A percentile compares a stretch with the other conserved stretches of the same genome.
These are phyloP conservation scores for Drosophila kohkoa DNA, from an alignment of 1,140 invertebrate genomes.

Conservation along the genomic window DNA sequence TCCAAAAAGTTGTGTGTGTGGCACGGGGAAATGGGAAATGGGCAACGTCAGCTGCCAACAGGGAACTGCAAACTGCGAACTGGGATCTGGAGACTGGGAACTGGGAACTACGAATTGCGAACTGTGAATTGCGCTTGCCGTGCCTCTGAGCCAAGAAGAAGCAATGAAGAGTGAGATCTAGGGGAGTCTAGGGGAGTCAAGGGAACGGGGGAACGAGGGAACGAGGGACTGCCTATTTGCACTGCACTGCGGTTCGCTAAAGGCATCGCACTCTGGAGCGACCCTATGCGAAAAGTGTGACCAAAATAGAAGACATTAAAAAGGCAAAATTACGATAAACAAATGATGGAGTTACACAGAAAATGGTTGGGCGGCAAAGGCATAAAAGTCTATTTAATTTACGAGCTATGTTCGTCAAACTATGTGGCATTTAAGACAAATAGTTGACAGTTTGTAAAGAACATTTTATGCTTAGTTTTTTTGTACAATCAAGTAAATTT, in stretches of 20 bases:
- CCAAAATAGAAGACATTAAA: constrained; percentile 17
- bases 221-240: constrained; percentile 11
- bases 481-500: neutral
- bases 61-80: constrained; percentile 4
- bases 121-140: too few relatives aligned
- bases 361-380: neutral
- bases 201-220: too few relatives aligned
- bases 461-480: too few relatives aligned
- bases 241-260: constrained; percentile 34
- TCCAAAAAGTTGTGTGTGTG: constrained; percentile 14
- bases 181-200: neutral
- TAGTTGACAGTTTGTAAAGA: too few relatives aligned
- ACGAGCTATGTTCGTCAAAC: too few relatives aligned
- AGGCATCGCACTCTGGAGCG: constrained; percentile 33
- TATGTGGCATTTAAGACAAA: too few relatives aligned
- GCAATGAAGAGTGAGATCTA: neutral
- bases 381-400: neutral
- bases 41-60: constrained; percentile 8
- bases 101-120: neutral
- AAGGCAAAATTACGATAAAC: constrained; percentile 6
- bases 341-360: neutral
- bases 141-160: neutral
- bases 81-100: neutral
- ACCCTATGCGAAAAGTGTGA: constrained; percentile 1
- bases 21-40: constrained; percentile 1